phyloP scores from a whole-genome alignment of 1,140 invertebrate genomes.

The Cotesia vestalis region DNA sequence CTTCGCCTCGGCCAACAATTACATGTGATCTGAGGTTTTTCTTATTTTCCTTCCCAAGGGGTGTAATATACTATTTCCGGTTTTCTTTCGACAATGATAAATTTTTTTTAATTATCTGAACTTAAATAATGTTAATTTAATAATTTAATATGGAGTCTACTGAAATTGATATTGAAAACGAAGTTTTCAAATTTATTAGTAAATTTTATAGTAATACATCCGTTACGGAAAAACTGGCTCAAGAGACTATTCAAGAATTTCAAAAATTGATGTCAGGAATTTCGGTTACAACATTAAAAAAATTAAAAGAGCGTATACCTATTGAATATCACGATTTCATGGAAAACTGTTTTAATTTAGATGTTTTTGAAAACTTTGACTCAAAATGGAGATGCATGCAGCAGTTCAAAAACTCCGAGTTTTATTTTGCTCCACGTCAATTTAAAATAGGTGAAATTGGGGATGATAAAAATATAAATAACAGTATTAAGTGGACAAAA shows the following conservation, averaged over 20 bases:
- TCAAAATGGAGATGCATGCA: constrained; percentile 37
- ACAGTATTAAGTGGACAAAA: constrained; percentile 23
- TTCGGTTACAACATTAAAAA: neutral
- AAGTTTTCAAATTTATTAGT: constrained; percentile 12
- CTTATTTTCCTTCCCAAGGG: too few relatives aligned
- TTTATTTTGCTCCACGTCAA: constrained; percentile 24
- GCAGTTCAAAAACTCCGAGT: constrained; percentile 26
- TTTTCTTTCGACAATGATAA: too few relatives aligned
- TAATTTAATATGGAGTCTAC: too few relatives aligned
- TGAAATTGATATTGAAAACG: constrained; percentile 10
- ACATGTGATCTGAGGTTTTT: too few relatives aligned
- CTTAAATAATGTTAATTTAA: too few relatives aligned
- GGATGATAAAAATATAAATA: constrained; percentile 25
- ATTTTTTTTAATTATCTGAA: too few relatives aligned
- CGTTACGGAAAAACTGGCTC: constrained; percentile 9
- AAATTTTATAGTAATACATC: constrained; percentile 15
- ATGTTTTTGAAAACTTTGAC: constrained; percentile 31
- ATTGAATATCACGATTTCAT: constrained; percentile 8
- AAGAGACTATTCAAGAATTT: neutral
- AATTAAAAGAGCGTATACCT: constrained; percentile 1
- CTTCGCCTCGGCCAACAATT: too few relatives aligned
- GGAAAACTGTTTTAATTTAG: neutral
- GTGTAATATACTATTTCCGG: too few relatives aligned
- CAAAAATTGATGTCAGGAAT: neutral
- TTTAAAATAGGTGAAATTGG: constrained; percentile 25